Conservation (phyloP, 1,140 invertebrate species). For the Trinorchestia longiramus region DNA sequence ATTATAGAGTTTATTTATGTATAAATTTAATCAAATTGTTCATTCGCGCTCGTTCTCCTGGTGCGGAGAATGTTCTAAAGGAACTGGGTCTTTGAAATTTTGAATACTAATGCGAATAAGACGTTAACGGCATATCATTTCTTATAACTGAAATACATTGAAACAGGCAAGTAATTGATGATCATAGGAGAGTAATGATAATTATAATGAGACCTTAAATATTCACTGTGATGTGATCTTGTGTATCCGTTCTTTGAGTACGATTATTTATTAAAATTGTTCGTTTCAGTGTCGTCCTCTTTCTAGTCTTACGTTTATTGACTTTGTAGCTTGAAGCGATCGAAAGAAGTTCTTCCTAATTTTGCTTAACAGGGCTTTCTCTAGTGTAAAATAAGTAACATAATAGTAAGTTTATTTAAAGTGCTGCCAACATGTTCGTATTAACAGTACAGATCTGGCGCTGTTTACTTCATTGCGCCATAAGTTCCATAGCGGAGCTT, state of each 20-base stretch:
- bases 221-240: slow-evolving; percentile 23
- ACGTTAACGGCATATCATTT: background rate
- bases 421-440: background rate
- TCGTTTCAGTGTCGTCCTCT: background rate
- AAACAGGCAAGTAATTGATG: background rate
- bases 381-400: background rate
- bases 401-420: background rate
- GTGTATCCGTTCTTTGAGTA: background rate
- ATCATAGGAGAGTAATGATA: background rate
- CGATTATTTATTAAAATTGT: slow-evolving; percentile 14
- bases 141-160: background rate
- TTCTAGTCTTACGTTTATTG: background rate
- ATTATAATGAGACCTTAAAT: background rate
- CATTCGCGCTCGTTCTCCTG: background rate
- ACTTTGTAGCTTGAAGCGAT: background rate
- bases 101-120: background rate
- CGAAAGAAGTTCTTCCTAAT: background rate
- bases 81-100: background rate
- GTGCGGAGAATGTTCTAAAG: background rate
- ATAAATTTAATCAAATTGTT: too few species aligned
- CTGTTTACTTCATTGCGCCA: background rate
- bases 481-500: background rate
- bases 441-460: background rate
- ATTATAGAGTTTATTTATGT: too few species aligned
- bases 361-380: background rate